Evolutionary conservation across 2,797 vertebrate species (phyloP).

Genomic region (Schizopygopsis pylzovi): DNA sequence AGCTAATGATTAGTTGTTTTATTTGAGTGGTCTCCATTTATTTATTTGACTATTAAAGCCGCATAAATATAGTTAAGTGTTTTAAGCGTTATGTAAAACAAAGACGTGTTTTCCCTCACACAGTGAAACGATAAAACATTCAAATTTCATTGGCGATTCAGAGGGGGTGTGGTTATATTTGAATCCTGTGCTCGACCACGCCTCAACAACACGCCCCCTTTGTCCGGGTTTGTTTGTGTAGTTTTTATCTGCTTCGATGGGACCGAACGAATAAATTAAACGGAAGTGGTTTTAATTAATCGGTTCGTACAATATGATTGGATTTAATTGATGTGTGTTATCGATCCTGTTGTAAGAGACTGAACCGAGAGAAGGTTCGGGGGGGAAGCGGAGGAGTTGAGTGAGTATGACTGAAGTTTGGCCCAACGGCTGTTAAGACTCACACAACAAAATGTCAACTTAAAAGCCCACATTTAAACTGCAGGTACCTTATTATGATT

Average conservation of each 20-base stretch:
- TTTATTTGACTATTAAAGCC: not conserved
- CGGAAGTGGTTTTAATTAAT: not conserved
- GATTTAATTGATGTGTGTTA: not conserved
- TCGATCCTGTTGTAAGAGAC: not conserved
- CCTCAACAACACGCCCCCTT: too few relatives aligned
- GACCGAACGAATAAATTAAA: not conserved
- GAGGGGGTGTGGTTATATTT: conserved; percentile 75
- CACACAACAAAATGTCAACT: not conserved
- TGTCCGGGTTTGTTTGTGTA: not conserved
- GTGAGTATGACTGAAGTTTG: conserved; percentile 22
- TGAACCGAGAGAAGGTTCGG: not conserved
- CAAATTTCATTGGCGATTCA: conserved; percentile 65
- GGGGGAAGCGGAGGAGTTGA: not conserved
- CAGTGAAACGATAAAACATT: conserved; percentile 41
- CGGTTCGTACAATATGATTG: not conserved
- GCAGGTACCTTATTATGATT: not conserved
- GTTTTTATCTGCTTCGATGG: not conserved
- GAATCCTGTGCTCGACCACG: conserved; percentile 63
- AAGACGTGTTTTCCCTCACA: not conserved
- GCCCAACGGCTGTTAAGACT: conserved; percentile 1
- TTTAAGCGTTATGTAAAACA: not conserved
- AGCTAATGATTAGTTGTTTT: not conserved
- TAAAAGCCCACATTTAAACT: not conserved
- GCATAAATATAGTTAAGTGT: not conserved
- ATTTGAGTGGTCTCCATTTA: not conserved